Evolutionary conservation across 2,113 vertebrate genomes (phyloP).

Genomic region (Malurus melanocephalus): DNA sequence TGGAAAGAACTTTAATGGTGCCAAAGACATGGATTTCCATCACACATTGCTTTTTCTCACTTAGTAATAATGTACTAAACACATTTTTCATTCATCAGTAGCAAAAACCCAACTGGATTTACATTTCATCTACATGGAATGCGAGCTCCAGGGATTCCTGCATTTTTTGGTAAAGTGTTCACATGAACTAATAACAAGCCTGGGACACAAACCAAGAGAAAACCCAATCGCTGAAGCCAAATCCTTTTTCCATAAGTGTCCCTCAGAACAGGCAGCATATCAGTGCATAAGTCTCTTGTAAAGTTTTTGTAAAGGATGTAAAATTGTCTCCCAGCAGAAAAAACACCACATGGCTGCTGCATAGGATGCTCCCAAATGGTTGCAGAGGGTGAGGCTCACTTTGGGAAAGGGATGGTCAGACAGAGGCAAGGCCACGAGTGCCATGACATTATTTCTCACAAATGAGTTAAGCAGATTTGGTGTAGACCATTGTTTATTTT

Average conservation of each 20-base stretch:
- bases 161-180: neutral
- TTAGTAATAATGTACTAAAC: neutral
- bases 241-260: neutral
- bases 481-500: neutral
- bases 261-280: neutral
- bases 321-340: neutral
- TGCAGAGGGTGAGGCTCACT: neutral
- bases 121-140: neutral
- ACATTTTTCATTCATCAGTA: neutral
- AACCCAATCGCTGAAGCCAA: neutral
- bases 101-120: neutral
- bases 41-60: neutral
- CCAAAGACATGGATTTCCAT: neutral
- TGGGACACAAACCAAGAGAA: neutral
- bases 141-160: neutral
- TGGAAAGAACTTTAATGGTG: neutral
- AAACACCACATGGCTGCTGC: neutral
- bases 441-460: neutral
- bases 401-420: neutral
- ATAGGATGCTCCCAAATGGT: neutral
- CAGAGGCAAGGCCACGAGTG: fast-evolving
- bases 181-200: neutral
- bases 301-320: neutral
- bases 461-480: neutral
- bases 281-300: neutral